Percentiles rank a stretch among this genome's conserved stretches.
Evolutionary conservation across 2,797 vertebrate species (phyloP).

Genomic region (Ctenosaura bakeri): DNA sequence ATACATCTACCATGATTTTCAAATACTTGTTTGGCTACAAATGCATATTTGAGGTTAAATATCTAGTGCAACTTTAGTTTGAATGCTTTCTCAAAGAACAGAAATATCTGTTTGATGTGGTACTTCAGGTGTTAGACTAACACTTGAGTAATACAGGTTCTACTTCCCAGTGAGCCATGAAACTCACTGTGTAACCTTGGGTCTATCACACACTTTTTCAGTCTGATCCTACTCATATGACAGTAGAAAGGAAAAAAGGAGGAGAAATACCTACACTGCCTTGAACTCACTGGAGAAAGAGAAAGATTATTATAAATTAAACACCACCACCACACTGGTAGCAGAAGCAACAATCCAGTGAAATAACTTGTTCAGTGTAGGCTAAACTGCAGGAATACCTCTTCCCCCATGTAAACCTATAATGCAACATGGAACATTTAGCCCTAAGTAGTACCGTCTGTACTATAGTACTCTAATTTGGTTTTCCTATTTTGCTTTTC

Average conservation of each 20-base stretch:
- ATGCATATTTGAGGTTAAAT: background rate
- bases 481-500: background rate
- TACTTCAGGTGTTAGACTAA: background rate
- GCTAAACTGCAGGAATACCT: background rate
- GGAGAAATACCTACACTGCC: background rate
- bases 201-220: background rate
- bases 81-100: background rate
- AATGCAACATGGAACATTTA: background rate
- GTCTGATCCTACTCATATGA: background rate
- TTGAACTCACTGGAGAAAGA: background rate
- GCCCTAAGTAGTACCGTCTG: background rate
- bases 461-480: background rate
- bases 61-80: background rate
- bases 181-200: background rate
- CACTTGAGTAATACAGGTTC: background rate
- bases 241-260: background rate
- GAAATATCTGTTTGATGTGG: background rate
- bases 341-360: background rate
- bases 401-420: background rate
- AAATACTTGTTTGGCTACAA: background rate
- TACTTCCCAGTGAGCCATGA: background rate
- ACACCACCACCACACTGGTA: background rate
- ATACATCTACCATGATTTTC: background rate
- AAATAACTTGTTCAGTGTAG: background rate
- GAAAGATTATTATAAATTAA: background rate